A percentile compares a stretch with the other conserved stretches of the same genome.
These are phyloP conservation scores for Nemoura dubitans DNA, from an alignment of 2,888 invertebrate species.

Conservation along the genomic window DNA sequence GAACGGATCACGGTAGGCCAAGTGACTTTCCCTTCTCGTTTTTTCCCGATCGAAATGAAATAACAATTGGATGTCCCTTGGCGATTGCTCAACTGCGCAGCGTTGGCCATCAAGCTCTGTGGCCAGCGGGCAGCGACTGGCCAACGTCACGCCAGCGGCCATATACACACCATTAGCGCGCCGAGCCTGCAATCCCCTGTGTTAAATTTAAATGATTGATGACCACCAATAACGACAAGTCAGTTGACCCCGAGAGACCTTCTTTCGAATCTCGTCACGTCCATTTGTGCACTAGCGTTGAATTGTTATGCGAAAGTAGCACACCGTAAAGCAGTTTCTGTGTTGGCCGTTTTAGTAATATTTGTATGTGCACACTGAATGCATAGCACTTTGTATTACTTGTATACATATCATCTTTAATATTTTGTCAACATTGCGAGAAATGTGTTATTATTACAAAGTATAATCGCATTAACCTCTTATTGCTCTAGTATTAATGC, in stretches of 20 bases:
- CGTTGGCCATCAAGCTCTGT: neutral
- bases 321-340: neutral
- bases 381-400: neutral
- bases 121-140: neutral
- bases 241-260: neutral
- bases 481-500: too few species aligned
- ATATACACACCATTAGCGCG: neutral
- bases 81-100: neutral
- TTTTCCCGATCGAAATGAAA: neutral
- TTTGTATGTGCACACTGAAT: neutral
- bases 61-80: neutral
- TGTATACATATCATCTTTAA: neutral
- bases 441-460: neutral
- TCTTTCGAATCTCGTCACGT: neutral
- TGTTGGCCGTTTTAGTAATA: neutral
- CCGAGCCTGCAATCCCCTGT: neutral
- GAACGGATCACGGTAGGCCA: neutral
- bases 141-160: neutral
- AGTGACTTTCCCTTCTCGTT: neutral
- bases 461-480: neutral
- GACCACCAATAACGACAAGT: slow-evolving; percentile 1
- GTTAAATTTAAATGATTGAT: neutral
- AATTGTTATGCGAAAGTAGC: neutral
- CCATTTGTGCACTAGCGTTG: neutral
- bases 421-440: neutral